phyloP scores from a whole-genome alignment of 1,140 invertebrate species.

The Liolophura sinensis region DNA sequence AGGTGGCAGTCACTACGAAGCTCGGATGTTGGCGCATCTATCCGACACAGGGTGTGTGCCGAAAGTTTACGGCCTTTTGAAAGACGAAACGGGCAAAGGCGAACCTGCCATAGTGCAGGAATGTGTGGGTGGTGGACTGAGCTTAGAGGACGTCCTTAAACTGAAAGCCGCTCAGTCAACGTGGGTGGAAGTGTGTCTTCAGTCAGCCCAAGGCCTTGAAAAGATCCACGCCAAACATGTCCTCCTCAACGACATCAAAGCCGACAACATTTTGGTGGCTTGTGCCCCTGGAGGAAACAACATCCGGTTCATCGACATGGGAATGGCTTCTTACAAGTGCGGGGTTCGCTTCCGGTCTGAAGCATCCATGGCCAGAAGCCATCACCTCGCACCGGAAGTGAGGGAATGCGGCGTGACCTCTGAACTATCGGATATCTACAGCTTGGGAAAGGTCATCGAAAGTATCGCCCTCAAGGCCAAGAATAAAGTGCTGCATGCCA shows the following conservation, averaged over 20 bases:
- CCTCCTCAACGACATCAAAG: conserved; percentile 2
- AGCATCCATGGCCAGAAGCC: background rate
- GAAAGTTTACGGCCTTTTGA: background rate
- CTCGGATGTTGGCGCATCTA: conserved; percentile 1
- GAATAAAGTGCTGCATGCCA: background rate
- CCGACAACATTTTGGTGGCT: conserved; percentile 1
- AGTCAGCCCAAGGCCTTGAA: background rate
- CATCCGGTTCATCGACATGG: conserved; percentile 1
- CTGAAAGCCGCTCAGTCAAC: background rate
- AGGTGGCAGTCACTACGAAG: background rate
- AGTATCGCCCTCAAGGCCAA: background rate
- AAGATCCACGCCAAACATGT: background rate
- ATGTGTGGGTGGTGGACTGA: background rate
- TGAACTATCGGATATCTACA: background rate
- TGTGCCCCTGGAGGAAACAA: background rate
- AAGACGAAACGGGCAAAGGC: background rate
- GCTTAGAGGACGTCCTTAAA: background rate
- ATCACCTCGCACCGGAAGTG: background rate
- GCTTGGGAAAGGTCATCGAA: conserved; percentile 1
- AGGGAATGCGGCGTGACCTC: background rate
- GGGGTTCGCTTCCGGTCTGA: background rate
- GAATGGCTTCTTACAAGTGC: conserved; percentile 1
- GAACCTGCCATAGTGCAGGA: background rate
- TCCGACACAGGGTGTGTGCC: background rate
- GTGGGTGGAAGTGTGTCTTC: background rate